These are phyloP conservation scores for Carabus problematicus DNA, from an alignment of 2,888 invertebrate species.

Conservation along the genomic window DNA sequence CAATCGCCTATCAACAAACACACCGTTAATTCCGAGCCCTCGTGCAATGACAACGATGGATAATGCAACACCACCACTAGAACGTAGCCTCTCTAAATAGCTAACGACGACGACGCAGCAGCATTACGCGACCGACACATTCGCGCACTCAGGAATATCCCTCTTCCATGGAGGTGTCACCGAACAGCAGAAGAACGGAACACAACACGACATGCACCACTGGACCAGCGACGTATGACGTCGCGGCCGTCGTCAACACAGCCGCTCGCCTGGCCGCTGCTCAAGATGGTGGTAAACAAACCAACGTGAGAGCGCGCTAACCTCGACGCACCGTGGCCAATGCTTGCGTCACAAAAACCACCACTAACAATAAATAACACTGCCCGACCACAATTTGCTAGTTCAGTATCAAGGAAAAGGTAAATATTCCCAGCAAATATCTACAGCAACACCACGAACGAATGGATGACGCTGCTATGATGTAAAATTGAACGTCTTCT, in stretches of 20 bases:
- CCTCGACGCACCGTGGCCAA: too few species aligned
- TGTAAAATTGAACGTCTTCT: not conserved
- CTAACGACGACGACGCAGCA: conserved; percentile 36
- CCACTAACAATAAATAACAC: conserved; percentile 51
- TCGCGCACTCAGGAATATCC: conserved; percentile 26
- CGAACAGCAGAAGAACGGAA: not conserved
- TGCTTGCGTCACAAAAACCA: too few species aligned
- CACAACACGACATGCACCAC: not conserved
- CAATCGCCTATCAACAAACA: conserved; percentile 33
- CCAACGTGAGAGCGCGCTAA: conserved; percentile 54
- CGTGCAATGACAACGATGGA: not conserved
- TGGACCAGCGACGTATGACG: not conserved
- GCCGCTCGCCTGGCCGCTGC: not conserved
- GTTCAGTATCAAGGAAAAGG: conserved; percentile 50
- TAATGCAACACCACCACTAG: not conserved
- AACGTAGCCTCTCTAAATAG: not conserved
- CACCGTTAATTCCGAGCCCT: not conserved
- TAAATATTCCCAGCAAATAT: too few species aligned
- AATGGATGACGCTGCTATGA: conserved; percentile 2
- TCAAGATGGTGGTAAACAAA: conserved; percentile 56
- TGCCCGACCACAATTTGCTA: conserved; percentile 57
- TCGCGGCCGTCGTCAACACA: not conserved
- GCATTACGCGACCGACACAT: conserved; percentile 24
- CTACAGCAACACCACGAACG: conserved; percentile 1
- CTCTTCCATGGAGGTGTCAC: conserved; percentile 22